Evolutionary conservation across 2,888 invertebrate species (phyloP), one percentile per base, ranked within the genome.

Genomic region (Drosophila peninsularis): DNA sequence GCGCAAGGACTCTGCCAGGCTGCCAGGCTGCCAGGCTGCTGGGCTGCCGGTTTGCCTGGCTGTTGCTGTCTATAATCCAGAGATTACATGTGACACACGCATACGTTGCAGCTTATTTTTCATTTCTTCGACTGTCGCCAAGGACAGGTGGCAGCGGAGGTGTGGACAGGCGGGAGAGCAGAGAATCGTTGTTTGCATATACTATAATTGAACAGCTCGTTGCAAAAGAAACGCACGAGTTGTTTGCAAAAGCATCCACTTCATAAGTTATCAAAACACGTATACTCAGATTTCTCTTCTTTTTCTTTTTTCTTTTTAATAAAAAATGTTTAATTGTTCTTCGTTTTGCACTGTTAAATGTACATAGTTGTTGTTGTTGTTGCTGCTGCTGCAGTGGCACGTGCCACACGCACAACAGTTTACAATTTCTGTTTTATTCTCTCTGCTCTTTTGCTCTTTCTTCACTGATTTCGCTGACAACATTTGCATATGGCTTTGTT

Each of bases 71-170:
- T 71, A 83, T 88, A 83, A 83, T 88, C 83, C 88, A 63, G 72
- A 86, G 83, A 83, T 83, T 83, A 83, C 83, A 83, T 75, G 86
- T 86, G 83, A 83, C 86, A 83, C 83, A 83, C 88, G 80, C 88
- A 88, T 78, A 82, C 86, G 88, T 77, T 88, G 88, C 88, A 88
- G 83, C 72, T 88, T 88, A 85, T 88, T 88, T 88, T 85, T 86
- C 86, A 88, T 88, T 83, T 82, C 88, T 86, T 82, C 60, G 68
- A 42, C 72, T 81, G 85, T 78, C 87, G 84, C 69, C 72, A 37
- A 24, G n/a, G 50, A 53, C 76, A 62, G 27, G 19, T 49, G 71
- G n/a, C n/a, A n/a, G n/a, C n/a, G n/a, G 44, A 17, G 49, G 41
- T n/a, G 39, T 13, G 17, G 30, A 17, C 39, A 13, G 34, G 21